phyloP scores from a whole-genome alignment of 2,888 invertebrate species.

The Lasius platythorax region DNA sequence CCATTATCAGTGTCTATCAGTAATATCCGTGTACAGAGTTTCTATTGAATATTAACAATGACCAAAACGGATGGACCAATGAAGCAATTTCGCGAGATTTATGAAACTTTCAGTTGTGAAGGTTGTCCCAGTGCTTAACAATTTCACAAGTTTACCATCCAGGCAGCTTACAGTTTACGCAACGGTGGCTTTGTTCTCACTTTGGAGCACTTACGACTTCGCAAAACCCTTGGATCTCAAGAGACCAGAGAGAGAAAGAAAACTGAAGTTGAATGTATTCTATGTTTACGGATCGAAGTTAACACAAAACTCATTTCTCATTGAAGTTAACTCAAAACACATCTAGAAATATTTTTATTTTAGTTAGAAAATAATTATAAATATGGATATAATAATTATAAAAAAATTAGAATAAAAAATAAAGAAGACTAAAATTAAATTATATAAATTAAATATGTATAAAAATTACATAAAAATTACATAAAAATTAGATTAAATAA shows the following conservation, averaged over 20 bases:
- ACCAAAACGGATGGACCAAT: slow-evolving; percentile 3
- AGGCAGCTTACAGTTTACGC: slow-evolving; percentile 61
- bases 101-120: slow-evolving; percentile 30
- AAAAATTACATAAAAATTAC: neutral
- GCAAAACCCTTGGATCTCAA: slow-evolving; percentile 48
- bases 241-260: slow-evolving; percentile 8
- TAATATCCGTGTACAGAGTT: neutral
- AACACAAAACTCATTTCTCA: neutral
- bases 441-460: neutral
- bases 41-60: slow-evolving; percentile 38
- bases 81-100: slow-evolving; percentile 49
- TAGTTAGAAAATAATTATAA: neutral
- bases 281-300: slow-evolving; percentile 5
- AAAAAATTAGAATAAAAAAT: too few species aligned
- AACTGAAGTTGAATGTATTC: slow-evolving; percentile 23
- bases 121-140: slow-evolving; percentile 52
- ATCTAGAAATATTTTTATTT: slow-evolving; percentile 1
- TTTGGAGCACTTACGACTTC: slow-evolving; percentile 55
- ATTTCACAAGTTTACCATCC: slow-evolving; percentile 57
- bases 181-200: slow-evolving; percentile 50
- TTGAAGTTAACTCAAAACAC: neutral
- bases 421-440: too few species aligned
- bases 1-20: slow-evolving; percentile 6
- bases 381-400: neutral
- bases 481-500: neutral